A percentile compares a stretch with the other conserved stretches of the same genome.
phyloP scores from a whole-genome alignment of 2,888 invertebrate species.

The Druceiella hillmani region DNA sequence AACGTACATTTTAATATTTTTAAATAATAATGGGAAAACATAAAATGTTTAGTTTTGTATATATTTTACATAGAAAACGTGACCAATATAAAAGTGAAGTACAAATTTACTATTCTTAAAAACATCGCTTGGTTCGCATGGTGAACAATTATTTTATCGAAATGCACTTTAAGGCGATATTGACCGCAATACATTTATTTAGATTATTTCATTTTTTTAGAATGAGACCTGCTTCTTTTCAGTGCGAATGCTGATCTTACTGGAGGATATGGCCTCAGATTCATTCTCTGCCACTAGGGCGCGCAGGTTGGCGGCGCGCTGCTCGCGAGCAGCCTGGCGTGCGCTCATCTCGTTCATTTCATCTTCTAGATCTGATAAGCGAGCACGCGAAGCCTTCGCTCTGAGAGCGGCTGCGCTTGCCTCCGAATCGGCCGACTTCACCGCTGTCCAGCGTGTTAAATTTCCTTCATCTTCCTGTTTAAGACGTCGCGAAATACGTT shows the following conservation, averaged over 20 bases:
- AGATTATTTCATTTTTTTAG: conserved; percentile 30
- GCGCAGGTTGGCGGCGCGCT: conserved; percentile 63
- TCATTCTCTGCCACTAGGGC: conserved; percentile 62
- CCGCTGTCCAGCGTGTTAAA: conserved; percentile 61
- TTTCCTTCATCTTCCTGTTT: conserved; percentile 35
- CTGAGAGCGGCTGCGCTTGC: conserved; percentile 57
- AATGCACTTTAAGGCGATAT: too few species aligned
- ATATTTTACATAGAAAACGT: too few species aligned
- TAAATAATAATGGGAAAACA: too few species aligned
- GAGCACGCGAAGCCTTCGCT: conserved; percentile 60
- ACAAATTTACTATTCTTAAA: too few species aligned
- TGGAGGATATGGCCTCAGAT: conserved; percentile 29
- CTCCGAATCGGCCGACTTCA: conserved; percentile 37
- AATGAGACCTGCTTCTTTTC: conserved; percentile 50
- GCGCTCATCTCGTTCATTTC: conserved; percentile 70
- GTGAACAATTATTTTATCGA: too few species aligned
- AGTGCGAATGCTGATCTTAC: conserved; percentile 39
- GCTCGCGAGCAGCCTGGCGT: conserved; percentile 63
- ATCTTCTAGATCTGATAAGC: conserved; percentile 65
- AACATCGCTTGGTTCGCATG: too few species aligned
- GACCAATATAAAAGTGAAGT: too few species aligned
- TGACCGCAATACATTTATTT: too few species aligned
- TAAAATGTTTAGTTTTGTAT: too few species aligned
- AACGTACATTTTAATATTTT: too few species aligned
- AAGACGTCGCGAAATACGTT: conserved; percentile 41